Evolutionary conservation across 2,113 vertebrate genomes (phyloP), one percentile per base, ranked within the genome.

Genomic region (Myiopsitta monachus): DNA sequence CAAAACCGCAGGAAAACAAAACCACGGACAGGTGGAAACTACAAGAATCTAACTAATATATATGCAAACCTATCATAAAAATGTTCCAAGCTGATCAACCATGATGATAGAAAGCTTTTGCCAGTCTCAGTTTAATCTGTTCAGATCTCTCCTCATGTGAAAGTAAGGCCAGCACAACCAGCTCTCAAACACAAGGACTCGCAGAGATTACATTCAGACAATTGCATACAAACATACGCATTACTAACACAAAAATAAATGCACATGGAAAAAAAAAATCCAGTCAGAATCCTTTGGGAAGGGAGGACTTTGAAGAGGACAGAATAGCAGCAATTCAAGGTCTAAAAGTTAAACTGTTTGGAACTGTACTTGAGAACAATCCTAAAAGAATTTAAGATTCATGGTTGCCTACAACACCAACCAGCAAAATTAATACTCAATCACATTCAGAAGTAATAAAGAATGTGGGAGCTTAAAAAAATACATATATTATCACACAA

Each of bases 391-490:
- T 33, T 73, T 62, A 78, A 92, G 72, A 77, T 87, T 87, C 74
- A 92, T n/a, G 63, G 44, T n/a, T 88, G 68, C 61, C 59, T 83
- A 87, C 74, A 78, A 66, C 62, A 89, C 86, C 90, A 88, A 81
- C 88, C 75, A 96, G 87, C 38, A 83, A 94, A 92, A 97, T 70
- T 74, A 95, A 94, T 88, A 92, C 21, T 67, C 76, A 63, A 87
- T 87, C 46, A 67, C 59, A 74, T 43, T 85, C 64, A 91, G 74
- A 76, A 96, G 87, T 46, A 88, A 92, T 83, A 95, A 94, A 84
- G 72, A 94, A 88, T 24, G 26, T 30, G 30, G 10, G 12, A 75
- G n/a, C 43, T 76, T 49, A 31, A 78, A 76, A 36, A 67, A 28
- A 43, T 51, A 28, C 63, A 90, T 24, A 73, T 59, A 49, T 16